Evolutionary conservation across 53 echinoderm and acorn worm species (phyloP).

Genomic region (Mesocentrotus franciscanus): DNA sequence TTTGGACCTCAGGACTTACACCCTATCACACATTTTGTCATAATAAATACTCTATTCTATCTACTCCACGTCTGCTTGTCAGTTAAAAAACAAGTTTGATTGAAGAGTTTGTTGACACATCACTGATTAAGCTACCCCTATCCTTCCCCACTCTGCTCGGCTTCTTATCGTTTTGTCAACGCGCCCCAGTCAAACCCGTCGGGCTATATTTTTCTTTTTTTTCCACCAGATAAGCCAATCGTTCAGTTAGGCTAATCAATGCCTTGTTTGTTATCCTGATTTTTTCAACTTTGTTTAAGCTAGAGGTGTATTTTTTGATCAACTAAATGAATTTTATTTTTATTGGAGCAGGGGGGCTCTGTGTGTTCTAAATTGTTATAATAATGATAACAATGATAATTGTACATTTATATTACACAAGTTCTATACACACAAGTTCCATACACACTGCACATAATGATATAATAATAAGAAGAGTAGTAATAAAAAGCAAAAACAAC

Average conservation of each 20-base stretch:
- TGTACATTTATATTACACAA: too few relatives aligned
- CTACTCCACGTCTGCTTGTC: slow-evolving; percentile 2
- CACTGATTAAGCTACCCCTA: slow-evolving; percentile 27
- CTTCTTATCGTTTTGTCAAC: slow-evolving; percentile 46
- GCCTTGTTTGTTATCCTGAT: slow-evolving; percentile 20
- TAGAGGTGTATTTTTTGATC: neutral
- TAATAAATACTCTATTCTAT: neutral
- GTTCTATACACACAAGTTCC: too few relatives aligned
- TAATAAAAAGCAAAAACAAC: too few relatives aligned
- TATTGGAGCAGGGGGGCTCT: neutral
- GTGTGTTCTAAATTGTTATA: too few relatives aligned
- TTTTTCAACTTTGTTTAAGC: neutral
- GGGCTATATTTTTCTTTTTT: neutral
- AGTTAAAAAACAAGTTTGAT: slow-evolving; percentile 57
- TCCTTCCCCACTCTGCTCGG: neutral
- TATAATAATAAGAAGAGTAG: too few relatives aligned
- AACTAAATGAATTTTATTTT: neutral
- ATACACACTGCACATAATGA: too few relatives aligned
- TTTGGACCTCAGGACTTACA: too few relatives aligned
- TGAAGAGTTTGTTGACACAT: slow-evolving; percentile 54
- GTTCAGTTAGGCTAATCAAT: slow-evolving; percentile 30
- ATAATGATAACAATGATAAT: too few relatives aligned
- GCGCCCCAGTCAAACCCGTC: neutral
- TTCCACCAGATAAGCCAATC: slow-evolving; percentile 10
- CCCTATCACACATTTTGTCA: neutral